Evolutionary conservation across 37 sponge, comb jelly and placozoan genomes (phyloP).

Genomic region (Beroe forskalii): DNA sequence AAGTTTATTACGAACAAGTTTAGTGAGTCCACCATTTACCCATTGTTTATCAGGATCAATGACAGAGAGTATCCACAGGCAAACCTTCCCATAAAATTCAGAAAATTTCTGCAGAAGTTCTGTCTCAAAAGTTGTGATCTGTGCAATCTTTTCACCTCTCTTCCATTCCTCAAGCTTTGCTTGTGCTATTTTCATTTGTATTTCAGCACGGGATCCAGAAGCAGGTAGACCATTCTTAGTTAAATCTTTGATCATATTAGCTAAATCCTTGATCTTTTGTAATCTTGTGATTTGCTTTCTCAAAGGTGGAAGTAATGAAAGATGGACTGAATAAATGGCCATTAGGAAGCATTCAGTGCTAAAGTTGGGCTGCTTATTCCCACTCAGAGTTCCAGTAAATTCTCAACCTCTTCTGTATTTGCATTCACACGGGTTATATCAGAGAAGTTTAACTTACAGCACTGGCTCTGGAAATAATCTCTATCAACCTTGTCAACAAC

Average conservation of each 20-base stretch:
- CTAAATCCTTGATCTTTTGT: constrained; percentile 71
- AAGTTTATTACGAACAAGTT: not conserved
- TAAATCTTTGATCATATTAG: not conserved
- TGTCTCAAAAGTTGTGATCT: constrained; percentile 43
- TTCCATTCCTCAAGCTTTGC: constrained; percentile 45
- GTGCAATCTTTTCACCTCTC: constrained; percentile 40
- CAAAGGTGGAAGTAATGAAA: constrained; percentile 73
- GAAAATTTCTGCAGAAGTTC: constrained; percentile 33
- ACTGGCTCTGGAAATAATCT: constrained; percentile 1
- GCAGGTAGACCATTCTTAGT: not conserved
- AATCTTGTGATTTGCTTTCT: constrained; percentile 63
- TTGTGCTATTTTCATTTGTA: constrained; percentile 29
- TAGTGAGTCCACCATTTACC: not conserved
- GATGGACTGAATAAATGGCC: constrained; percentile 77
- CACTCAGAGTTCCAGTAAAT: not conserved
- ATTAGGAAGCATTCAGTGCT: constrained; percentile 92
- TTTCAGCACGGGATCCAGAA: not conserved
- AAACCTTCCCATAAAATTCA: constrained; percentile 41
- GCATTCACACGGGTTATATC: constrained; percentile 37
- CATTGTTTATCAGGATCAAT: constrained; percentile 21
- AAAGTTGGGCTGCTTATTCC: constrained; percentile 74
- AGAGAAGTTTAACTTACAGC: constrained; percentile 13
- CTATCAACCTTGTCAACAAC: constrained; percentile 73
- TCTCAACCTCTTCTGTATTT: constrained; percentile 28
- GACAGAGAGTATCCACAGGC: constrained; percentile 26